phyloP scores from a whole-genome alignment of 2,113 vertebrate species.

The Meleagris gallopavo region DNA sequence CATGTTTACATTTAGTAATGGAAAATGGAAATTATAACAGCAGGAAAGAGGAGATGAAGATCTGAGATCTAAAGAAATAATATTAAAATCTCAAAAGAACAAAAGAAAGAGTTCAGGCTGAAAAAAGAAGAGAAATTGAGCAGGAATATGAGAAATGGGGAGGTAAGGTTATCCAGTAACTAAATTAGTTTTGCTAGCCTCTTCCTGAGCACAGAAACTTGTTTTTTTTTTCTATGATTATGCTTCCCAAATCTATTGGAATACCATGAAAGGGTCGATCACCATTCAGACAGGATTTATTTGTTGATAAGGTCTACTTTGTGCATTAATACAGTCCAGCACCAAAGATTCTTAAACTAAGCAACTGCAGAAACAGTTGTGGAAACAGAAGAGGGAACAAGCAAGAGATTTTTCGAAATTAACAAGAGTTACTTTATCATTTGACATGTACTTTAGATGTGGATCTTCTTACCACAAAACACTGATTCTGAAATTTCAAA shows the following conservation, averaged over 20 bases:
- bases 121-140: background rate
- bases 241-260: background rate
- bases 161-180: background rate
- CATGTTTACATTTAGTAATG: background rate
- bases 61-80: background rate
- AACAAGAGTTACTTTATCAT: background rate
- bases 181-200: background rate
- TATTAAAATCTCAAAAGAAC: background rate
- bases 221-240: background rate
- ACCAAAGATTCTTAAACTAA: background rate
- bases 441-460: background rate
- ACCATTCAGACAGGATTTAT: background rate
- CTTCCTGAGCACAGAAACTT: background rate
- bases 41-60: background rate
- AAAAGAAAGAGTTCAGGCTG: background rate
- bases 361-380: background rate
- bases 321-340: background rate
- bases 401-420: background rate
- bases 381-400: background rate
- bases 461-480: background rate
- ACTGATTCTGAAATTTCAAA: background rate
- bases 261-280: background rate
- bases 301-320: background rate
- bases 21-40: background rate
- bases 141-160: background rate